Conservation (phyloP, 2,797 vertebrate species). For the Setipinna tenuifilis region DNA sequence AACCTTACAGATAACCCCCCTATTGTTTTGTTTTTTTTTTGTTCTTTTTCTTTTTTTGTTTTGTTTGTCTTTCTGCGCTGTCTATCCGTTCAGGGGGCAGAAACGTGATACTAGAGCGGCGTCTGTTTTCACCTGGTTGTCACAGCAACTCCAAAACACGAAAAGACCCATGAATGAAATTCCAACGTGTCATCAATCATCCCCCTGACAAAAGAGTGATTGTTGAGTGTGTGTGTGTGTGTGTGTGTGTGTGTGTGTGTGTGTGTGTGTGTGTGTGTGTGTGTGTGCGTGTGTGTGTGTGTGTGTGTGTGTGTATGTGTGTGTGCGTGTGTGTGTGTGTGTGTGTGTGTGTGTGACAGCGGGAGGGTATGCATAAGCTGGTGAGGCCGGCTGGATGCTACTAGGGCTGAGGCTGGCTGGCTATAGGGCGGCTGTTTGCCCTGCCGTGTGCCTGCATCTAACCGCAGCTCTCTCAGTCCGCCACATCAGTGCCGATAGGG, state of each 20-base stretch:
- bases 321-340: conserved; percentile 17
- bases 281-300: background rate
- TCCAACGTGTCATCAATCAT: conserved; percentile 74
- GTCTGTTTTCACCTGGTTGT: conserved; percentile 75
- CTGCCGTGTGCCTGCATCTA: conserved; percentile 25
- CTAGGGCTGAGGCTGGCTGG: background rate
- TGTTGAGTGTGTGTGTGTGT: conserved; percentile 54
- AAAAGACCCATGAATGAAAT: conserved; percentile 70
- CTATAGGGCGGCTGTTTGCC: conserved; percentile 6
- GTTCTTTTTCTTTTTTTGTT: conserved; percentile 27
- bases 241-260: conserved; percentile 51
- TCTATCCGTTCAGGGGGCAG: conserved; percentile 62
- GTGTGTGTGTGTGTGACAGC: conserved; percentile 9
- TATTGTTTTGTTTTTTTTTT: conserved; percentile 47
- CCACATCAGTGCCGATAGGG: conserved; percentile 39
- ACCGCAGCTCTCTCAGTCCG: conserved; percentile 23
- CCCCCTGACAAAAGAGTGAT: conserved; percentile 64
- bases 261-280: background rate
- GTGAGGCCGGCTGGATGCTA: background rate
- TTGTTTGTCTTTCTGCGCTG: conserved; percentile 39
- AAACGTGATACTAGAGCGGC: conserved; percentile 63
- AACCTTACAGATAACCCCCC: conserved; percentile 66
- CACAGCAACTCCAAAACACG: conserved; percentile 71
- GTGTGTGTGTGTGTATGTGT: background rate
- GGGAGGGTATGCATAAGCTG: background rate